phyloP scores from a whole-genome alignment of 1,140 invertebrate genomes.

The Apolygus lucorum region DNA sequence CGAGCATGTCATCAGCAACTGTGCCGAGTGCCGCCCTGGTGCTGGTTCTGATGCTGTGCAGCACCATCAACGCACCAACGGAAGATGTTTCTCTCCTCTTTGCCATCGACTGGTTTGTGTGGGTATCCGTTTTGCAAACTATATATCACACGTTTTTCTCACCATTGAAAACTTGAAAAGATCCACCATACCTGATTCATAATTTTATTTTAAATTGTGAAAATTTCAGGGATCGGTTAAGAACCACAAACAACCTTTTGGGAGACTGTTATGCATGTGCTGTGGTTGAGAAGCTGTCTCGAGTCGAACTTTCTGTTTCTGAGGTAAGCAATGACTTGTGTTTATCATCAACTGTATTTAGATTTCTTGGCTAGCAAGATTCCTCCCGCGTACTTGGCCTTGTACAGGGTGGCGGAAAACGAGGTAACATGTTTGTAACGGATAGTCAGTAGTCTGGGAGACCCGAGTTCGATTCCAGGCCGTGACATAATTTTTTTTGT shows the following conservation, averaged over 20 bases:
- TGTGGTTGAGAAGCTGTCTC: conserved; percentile 72
- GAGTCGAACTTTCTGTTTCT: conserved; percentile 52
- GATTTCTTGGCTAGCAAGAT: too few species aligned
- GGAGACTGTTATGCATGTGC: conserved; percentile 81
- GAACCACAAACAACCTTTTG: conserved; percentile 81
- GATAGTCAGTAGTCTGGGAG: too few species aligned
- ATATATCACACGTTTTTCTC: too few species aligned
- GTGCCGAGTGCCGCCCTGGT: conserved; percentile 89
- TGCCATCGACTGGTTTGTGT: conserved; percentile 87
- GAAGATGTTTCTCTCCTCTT: conserved; percentile 77
- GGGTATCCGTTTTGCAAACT: conserved; percentile 47
- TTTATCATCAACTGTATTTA: too few species aligned
- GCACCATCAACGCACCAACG: conserved; percentile 72
- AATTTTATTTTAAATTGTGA: too few species aligned
- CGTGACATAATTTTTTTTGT: too few species aligned
- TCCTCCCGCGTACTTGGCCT: too few species aligned
- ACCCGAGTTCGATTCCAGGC: too few species aligned
- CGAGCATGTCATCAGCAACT: conserved; percentile 84
- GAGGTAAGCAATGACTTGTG: neutral
- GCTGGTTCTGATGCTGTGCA: conserved; percentile 71
- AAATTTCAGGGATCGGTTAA: conserved; percentile 64
- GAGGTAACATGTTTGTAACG: too few species aligned
- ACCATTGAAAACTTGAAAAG: too few species aligned
- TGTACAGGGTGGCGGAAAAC: too few species aligned
- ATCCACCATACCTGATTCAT: too few species aligned